These are phyloP conservation scores for Microhierax caerulescens DNA, from an alignment of 2,797 vertebrate species.

Conservation along the genomic window DNA sequence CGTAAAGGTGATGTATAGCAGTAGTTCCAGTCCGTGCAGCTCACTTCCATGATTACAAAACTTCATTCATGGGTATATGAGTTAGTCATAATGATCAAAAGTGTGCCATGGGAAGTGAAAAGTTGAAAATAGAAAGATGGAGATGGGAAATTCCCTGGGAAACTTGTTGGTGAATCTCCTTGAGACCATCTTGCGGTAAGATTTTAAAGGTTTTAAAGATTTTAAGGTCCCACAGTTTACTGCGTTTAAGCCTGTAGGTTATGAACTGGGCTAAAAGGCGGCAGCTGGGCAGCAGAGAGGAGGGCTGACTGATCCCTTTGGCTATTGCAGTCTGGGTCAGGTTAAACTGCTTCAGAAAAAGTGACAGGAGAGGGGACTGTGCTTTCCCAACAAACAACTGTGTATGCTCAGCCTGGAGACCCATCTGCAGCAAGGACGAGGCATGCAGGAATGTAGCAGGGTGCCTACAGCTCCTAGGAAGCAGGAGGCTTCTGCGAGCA, in stretches of 20 bases:
- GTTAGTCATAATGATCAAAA: background rate
- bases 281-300: background rate
- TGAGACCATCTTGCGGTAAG: background rate
- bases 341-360: background rate
- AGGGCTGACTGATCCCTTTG: background rate
- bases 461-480: background rate
- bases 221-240: background rate
- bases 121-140: background rate
- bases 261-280: background rate
- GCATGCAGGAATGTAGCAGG: background rate
- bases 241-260: background rate
- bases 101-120: background rate
- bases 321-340: background rate
- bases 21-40: background rate
- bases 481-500: background rate
- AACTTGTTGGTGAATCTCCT: background rate
- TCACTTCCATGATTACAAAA: background rate
- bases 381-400: background rate
- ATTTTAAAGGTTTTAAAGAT: background rate
- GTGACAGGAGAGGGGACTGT: background rate
- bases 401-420: background rate
- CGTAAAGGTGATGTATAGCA: background rate
- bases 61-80: background rate
- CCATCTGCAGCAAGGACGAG: background rate
- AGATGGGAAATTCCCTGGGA: background rate